Conservation (phyloP, 2,888 invertebrate species). For the Drosophila prostipennis region DNA sequence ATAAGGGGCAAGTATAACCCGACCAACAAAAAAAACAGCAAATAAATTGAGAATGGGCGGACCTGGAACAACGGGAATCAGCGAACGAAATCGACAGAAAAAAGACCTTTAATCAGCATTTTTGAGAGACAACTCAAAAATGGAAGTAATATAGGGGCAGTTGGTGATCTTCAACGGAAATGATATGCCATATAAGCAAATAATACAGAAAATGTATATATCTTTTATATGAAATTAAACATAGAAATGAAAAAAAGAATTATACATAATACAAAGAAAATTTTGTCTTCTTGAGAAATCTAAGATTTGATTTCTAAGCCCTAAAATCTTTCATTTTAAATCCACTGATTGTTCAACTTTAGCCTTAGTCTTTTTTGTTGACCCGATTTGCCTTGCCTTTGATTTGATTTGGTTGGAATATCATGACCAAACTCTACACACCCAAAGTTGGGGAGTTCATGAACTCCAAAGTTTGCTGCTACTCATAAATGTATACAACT, state of each 20-base stretch:
- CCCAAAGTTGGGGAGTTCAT: slow-evolving; percentile 34
- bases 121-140: slow-evolving; percentile 17
- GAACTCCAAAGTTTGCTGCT: slow-evolving; percentile 37
- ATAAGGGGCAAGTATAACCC: slow-evolving; percentile 13
- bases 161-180: slow-evolving; percentile 22
- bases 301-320: background rate
- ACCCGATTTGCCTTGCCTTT: slow-evolving; percentile 18
- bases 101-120: slow-evolving; percentile 55
- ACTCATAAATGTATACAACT: slow-evolving; percentile 27
- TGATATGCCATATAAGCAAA: slow-evolving; percentile 14
- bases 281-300: background rate
- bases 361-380: slow-evolving; percentile 1
- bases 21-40: slow-evolving; percentile 31
- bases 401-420: slow-evolving; percentile 12
- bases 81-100: slow-evolving; percentile 11
- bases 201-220: background rate
- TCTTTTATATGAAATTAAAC: background rate
- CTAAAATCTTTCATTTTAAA: no score
- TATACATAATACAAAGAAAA: background rate
- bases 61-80: slow-evolving; percentile 14
- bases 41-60: slow-evolving; percentile 47
- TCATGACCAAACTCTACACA: slow-evolving; percentile 41
- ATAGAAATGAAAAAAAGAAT: background rate
- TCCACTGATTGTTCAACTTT: background rate
- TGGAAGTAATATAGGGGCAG: slow-evolving; percentile 2